Evolutionary conservation across 2,797 vertebrate genomes (phyloP), one percentile per base, ranked within the genome.

Genomic region (Microctenopoma lineatum): DNA sequence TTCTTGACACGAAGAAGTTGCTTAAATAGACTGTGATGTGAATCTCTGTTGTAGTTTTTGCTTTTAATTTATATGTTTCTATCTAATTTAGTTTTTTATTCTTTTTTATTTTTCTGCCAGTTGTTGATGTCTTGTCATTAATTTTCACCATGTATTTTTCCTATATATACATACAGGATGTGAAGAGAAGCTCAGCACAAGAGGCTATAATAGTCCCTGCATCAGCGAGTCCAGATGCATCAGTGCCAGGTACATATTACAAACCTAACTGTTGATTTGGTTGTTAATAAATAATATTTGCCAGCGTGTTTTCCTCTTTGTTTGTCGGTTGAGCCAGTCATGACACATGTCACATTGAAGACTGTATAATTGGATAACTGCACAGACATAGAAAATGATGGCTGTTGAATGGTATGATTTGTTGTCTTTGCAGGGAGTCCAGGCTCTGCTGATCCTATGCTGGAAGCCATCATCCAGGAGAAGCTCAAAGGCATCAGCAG

Each of bases 401-500:
- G 13, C 38, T 39, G 38, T 11, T 26, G 4, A 36, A 3, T 39
- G 42, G 42, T 7, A 44, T 61, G 50, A 61, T 41, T 46, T 55
- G 6, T 34, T 69, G 21, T 80, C 47, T 63, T 55, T 29, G 47
- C 86, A 97, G 95, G 95, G 80, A 96, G 95, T 84, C 93, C 94
- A 27, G 90, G 92, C 83, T 93, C 94, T 72, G 90, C 94, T 75
- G 96, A 96, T 73, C 85, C 92, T 67, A 91, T 96, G 90, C 92
- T 95, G 83, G 97, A 98, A 52, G 94, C 94, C 72, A 81, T 95
- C 83, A 94, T 96, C 86, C 97, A 97, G 87, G 95, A 96, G 66
- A 96, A 97, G 88, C 91, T 97, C 29, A 95, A 93, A 91, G 95
- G 96, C 90, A 94, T 96, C 90, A 97, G 92, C 92, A 96, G 95